Evolutionary conservation across 1,140 invertebrate genomes (phyloP).

Genomic region (Sitodiplosis mosellana): DNA sequence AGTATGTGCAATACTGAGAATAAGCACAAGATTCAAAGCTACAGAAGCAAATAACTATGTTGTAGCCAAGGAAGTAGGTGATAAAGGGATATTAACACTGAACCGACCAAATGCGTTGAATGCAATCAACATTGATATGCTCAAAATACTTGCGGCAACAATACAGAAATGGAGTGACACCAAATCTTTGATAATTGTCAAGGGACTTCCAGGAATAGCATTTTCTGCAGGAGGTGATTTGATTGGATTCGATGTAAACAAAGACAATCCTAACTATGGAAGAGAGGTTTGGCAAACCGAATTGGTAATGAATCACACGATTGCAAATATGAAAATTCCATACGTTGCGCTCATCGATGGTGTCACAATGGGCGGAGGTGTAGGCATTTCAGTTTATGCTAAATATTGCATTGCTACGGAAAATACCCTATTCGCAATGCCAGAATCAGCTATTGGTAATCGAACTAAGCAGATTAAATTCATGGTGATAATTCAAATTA

Average conservation of each 20-base stretch:
- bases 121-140: slow-evolving; percentile 82
- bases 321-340: slow-evolving; percentile 77
- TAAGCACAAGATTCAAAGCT: too few relatives aligned
- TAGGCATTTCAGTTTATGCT: slow-evolving; percentile 90
- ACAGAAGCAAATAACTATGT: not conserved
- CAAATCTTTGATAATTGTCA: slow-evolving; percentile 74
- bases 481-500: too few relatives aligned
- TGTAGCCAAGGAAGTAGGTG: slow-evolving; percentile 7
- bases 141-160: slow-evolving; percentile 59
- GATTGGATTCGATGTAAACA: slow-evolving; percentile 44
- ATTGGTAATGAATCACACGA: slow-evolving; percentile 78
- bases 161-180: slow-evolving; percentile 76
- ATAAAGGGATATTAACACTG: slow-evolving; percentile 68
- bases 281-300: slow-evolving; percentile 73
- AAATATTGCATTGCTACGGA: slow-evolving; percentile 89
- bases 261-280: slow-evolving; percentile 55
- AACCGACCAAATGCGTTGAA: slow-evolving; percentile 92
- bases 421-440: slow-evolving; percentile 93
- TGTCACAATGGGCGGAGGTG: slow-evolving; percentile 97
- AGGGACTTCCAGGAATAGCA: slow-evolving; percentile 82
- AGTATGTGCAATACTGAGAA: too few relatives aligned
- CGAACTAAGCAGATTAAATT: too few relatives aligned
- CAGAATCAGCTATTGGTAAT: slow-evolving; percentile 74
- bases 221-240: slow-evolving; percentile 99
- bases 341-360: slow-evolving; percentile 91